Base-by-base conservation (phyloP, 2,888 invertebrate genomes). In the Callosobruchus maculatus region DNA sequence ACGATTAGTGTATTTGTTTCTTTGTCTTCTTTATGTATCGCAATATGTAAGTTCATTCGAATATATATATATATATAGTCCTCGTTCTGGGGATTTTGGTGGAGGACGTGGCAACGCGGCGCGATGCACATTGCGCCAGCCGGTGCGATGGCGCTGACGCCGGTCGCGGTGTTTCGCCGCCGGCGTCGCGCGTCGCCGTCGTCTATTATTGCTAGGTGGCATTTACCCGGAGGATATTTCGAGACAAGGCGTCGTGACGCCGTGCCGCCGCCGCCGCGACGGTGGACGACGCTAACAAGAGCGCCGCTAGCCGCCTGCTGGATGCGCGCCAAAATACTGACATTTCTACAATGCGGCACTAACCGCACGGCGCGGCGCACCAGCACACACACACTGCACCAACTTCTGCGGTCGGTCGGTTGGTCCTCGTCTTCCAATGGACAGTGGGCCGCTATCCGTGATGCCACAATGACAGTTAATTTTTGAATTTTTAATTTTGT, bases 221-320 rank as follows among this genome's bases (percentile, higher is more conserved):
- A 86, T 86, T 86, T 86, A 85, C 85, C 85, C 85, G 84, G 83
- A 81, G 81, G 85, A 85, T 86, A 86, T 86, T 86, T 86, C 84
- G 84, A 85, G 86, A 85, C 84, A 22, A 68, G 68, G 49, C 49
- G 49, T 13, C 49, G 49, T 18, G 49, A 0, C 49, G 49, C 49
- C 13, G 18, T 18, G 5, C 9, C 49, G 49, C 13, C 49, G 49
- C 49, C 13, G 18, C 49, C 13, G 49, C 18, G 49, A 26, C 49
- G 49, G 49, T 49, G 49, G 49, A 78, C 76, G 49, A 7, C 49
- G 49, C 49, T 49, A 49, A 77, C 80, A 81, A 82, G 78, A 82
- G 82, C 82, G 82, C 83, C 83, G 81, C 77, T 80, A 81, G 82
- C 80, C 79, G 82, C 83, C 80, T 79, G 82, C 83, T 86, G 86